These are phyloP conservation scores for Agrypnia vestita DNA, from an alignment of 1,140 invertebrate genomes.

Conservation along the genomic window DNA sequence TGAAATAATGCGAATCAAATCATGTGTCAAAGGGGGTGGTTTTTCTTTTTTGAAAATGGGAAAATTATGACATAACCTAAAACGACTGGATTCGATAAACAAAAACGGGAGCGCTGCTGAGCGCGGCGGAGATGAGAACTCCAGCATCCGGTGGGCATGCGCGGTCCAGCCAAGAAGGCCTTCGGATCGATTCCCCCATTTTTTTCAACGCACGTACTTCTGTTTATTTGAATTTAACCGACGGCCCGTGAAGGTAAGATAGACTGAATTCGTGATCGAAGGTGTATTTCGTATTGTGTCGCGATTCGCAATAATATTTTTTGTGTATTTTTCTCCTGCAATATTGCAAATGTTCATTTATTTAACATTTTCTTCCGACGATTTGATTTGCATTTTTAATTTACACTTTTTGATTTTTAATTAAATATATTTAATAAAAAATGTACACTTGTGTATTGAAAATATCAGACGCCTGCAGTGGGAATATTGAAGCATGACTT, in stretches of 20 bases:
- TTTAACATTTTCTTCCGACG: too few species aligned
- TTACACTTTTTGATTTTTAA: too few species aligned
- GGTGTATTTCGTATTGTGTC: too few species aligned
- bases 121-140: not conserved
- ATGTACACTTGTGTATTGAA: too few species aligned
- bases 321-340: too few species aligned
- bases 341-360: too few species aligned
- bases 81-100: slow-evolving; percentile 32
- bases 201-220: not conserved
- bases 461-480: too few species aligned
- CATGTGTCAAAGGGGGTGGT: slow-evolving; percentile 25
- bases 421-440: too few species aligned
- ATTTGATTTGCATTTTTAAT: too few species aligned
- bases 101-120: slow-evolving; percentile 3
- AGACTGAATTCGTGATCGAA: not conserved
- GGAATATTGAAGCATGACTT: too few species aligned
- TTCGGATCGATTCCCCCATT: not conserved
- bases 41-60: slow-evolving; percentile 18
- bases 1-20: not conserved
- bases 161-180: not conserved
- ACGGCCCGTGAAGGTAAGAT: not conserved
- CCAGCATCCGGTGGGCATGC: not conserved
- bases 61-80: slow-evolving; percentile 51
- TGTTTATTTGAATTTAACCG: not conserved
- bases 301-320: too few species aligned